Evolutionary conservation across 2,888 invertebrate species (phyloP), one percentile per base, ranked within the genome.

Genomic region (Amiota minor): DNA sequence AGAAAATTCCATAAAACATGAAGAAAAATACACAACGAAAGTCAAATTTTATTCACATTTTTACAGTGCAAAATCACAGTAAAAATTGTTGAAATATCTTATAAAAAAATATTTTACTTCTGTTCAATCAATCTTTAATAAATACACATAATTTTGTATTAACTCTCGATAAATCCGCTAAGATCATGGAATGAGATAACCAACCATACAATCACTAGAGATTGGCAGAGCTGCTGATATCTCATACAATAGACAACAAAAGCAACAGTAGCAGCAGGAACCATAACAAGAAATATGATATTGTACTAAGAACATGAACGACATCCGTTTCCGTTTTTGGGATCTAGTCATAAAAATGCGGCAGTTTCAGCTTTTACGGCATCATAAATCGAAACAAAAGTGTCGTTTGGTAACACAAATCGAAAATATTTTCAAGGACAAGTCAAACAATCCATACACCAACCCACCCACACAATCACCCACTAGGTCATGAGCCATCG

Each of bases 331-430:
- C 77, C 75, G 74, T 64, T 65, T 47, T 75, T 74, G 55, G 67
- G 56, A 8, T 61, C 23, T 35, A 46, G 68, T 78, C 80, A 78
- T 81, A 78, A 81, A 81, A 81, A 78, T 80, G 80, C 81, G 80
- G 77, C 81, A 79, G 80, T 76, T 81, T 81, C 77, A 78, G 78
- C 77, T 81, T 82, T 82, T 82, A 82, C 79, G 80, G 82, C 75
- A 76, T 77, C 81, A 81, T 82, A 82, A 82, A 82, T 82, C 81
- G 81, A 80, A 82, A 81, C 81, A 82, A 82, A 82, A 82, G 81
- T 82, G 81, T 81, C 81, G 82, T 82, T 82, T 80, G 79, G 79
- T 75, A 77, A 79, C 79, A 75, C 79, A 81, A 76, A 82, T 71
- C 67, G 70, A 69, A 73, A 74, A 72, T 71, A 35, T 53, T 49